A percentile compares a stretch with the other conserved stretches of the same genome.
Conservation (phyloP, 2,888 invertebrate species). For the Lasiommata megera region DNA sequence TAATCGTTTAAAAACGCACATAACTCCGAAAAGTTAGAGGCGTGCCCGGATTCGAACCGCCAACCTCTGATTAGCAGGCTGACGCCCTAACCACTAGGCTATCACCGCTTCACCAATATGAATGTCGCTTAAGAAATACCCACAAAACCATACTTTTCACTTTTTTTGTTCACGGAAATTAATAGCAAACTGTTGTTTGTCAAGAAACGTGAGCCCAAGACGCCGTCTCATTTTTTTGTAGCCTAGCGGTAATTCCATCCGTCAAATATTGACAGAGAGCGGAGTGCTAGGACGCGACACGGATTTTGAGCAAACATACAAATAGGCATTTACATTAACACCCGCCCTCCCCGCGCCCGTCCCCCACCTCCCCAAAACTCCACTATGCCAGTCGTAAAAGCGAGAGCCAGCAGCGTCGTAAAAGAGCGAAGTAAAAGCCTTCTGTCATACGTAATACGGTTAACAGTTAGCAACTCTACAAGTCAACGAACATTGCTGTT, state of each 20-base stretch:
- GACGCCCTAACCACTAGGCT: background rate
- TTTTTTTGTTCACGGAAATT: slow-evolving; percentile 18
- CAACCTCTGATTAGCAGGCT: too few species aligned
- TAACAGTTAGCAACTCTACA: slow-evolving; percentile 33
- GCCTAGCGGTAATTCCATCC: slow-evolving; percentile 71
- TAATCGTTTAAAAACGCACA: too few species aligned
- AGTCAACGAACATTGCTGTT: slow-evolving; percentile 20
- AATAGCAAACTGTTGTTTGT: slow-evolving; percentile 40
- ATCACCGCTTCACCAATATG: background rate
- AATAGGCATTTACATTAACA: slow-evolving; percentile 76
- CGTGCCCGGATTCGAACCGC: too few species aligned
- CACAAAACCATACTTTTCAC: background rate
- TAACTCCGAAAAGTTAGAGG: too few species aligned
- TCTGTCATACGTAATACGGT: slow-evolving; percentile 34
- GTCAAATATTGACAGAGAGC: slow-evolving; percentile 72
- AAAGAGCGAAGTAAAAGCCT: slow-evolving; percentile 34
- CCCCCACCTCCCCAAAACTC: slow-evolving; percentile 17
- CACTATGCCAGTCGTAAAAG: slow-evolving; percentile 31
- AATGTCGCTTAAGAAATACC: background rate
- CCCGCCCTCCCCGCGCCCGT: slow-evolving; percentile 42
- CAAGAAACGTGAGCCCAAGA: slow-evolving; percentile 55
- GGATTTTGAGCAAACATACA: slow-evolving; percentile 75
- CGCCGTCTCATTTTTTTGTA: slow-evolving; percentile 59
- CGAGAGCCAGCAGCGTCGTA: slow-evolving; percentile 31
- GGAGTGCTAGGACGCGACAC: slow-evolving; percentile 68